Conservation (phyloP, 1,140 invertebrate species). For the Lepidurus arcticus region DNA sequence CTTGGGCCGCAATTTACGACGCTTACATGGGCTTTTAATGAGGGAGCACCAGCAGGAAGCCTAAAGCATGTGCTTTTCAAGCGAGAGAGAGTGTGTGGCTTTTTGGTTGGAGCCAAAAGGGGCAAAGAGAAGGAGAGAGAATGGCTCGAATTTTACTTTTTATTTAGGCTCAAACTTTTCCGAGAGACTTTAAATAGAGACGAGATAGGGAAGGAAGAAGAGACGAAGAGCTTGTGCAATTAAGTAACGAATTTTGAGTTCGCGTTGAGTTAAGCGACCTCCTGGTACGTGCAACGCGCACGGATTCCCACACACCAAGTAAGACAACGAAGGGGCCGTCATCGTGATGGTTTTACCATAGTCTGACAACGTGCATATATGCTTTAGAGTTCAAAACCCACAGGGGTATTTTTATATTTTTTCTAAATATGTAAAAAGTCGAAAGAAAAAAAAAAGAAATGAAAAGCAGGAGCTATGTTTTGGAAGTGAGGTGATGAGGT, state of each 20-base stretch:
- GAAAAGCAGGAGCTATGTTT: conserved; percentile 2
- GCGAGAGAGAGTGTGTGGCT: not conserved
- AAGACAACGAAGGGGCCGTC: too few relatives aligned
- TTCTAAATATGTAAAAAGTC: too few relatives aligned
- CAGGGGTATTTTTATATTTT: too few relatives aligned
- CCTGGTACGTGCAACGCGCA: too few relatives aligned
- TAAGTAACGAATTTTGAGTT: too few relatives aligned
- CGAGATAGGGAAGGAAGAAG: not conserved
- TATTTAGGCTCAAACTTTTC: conserved; percentile 7
- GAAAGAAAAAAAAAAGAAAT: not conserved
- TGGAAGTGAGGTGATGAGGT: not conserved
- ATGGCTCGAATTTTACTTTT: conserved; percentile 16
- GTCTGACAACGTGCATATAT: too few relatives aligned
- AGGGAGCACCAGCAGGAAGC: conserved; percentile 24
- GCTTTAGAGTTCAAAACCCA: too few relatives aligned
- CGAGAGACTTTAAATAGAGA: not conserved
- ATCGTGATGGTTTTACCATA: too few relatives aligned
- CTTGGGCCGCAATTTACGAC: conserved; percentile 30
- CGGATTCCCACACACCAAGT: too few relatives aligned
- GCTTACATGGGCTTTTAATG: conserved; percentile 31
- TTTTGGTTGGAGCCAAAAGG: not conserved
- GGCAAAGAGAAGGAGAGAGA: not conserved
- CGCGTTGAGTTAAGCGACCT: too few relatives aligned
- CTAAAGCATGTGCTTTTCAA: conserved; percentile 11
- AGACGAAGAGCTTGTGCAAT: not conserved